Percentiles rank a stretch among this genome's conserved stretches.
Conservation (phyloP, 2,888 invertebrate species). For the Luperina nickerlii region DNA sequence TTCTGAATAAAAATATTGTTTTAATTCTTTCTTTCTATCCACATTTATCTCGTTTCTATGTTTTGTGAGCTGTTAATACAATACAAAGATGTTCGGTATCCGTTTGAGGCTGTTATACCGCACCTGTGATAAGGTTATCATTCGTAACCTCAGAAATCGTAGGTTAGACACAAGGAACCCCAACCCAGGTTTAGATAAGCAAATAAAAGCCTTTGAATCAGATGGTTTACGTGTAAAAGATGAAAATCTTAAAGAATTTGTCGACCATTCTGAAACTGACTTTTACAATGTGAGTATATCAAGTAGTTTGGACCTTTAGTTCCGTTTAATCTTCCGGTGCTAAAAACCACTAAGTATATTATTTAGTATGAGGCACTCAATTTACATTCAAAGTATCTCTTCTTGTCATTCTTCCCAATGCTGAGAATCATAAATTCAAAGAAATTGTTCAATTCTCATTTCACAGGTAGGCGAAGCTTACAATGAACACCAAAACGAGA, state of each 20-base stretch:
- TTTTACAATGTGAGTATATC: conserved; percentile 80
- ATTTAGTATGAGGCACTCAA: background rate
- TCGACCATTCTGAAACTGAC: conserved; percentile 84
- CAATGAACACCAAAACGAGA: conserved; percentile 89
- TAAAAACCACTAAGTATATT: background rate
- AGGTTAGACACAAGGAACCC: conserved; percentile 68
- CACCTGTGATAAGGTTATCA: conserved; percentile 77
- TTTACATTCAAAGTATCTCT: too few relatives aligned
- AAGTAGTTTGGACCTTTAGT: background rate
- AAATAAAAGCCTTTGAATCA: conserved; percentile 77
- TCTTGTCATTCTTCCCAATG: background rate
- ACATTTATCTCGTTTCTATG: background rate
- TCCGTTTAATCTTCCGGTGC: background rate
- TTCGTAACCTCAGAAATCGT: conserved; percentile 78
- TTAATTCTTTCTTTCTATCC: background rate
- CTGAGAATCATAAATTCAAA: background rate
- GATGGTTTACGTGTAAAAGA: conserved; percentile 78
- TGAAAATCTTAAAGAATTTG: conserved; percentile 81
- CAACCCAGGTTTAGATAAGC: conserved; percentile 83
- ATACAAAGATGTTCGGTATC: conserved; percentile 75
- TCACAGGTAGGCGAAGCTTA: conserved; percentile 87
- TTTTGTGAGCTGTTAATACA: background rate
- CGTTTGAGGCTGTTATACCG: conserved; percentile 76
- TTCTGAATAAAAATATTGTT: background rate
- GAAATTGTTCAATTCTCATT: background rate